phyloP scores from a whole-genome alignment of 2,113 vertebrate genomes.

The Phrynosoma platyrhinos region DNA sequence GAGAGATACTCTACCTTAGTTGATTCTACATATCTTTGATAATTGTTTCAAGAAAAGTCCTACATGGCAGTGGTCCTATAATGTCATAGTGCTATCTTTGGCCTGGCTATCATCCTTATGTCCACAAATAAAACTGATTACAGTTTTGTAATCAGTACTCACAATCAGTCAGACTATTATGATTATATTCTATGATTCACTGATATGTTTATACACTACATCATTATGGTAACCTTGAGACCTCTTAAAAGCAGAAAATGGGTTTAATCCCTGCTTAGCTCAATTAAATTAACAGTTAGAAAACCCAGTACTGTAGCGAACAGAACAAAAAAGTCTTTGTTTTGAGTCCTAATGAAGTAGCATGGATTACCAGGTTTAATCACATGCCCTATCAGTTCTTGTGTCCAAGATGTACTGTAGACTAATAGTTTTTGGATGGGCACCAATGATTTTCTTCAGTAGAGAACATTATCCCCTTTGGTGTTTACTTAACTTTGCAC shows the following conservation, averaged over 20 bases:
- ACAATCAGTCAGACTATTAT: neutral
- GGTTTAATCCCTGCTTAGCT: neutral
- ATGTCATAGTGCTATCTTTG: neutral
- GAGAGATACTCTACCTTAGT: neutral
- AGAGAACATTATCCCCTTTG: conserved; percentile 32
- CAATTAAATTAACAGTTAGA: neutral
- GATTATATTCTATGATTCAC: neutral
- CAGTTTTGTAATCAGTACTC: neutral
- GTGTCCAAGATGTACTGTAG: conserved; percentile 34
- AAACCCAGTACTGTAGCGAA: conserved; percentile 1
- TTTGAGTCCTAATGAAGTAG: conserved; percentile 35
- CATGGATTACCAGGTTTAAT: conserved; percentile 42
- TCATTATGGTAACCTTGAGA: neutral
- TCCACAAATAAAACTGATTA: neutral
- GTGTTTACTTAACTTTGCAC: neutral
- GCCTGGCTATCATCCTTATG: neutral
- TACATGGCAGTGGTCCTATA: neutral
- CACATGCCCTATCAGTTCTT: neutral
- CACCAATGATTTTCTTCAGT: conserved; percentile 55
- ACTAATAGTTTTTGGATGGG: conserved; percentile 34
- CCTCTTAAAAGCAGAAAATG: neutral
- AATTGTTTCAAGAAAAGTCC: too few species aligned
- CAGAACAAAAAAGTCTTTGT: neutral
- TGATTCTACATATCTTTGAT: neutral
- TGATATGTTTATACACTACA: neutral